These are phyloP conservation scores for Yponomeuta malinellus DNA, from an alignment of 2,888 invertebrate genomes.

Conservation along the genomic window DNA sequence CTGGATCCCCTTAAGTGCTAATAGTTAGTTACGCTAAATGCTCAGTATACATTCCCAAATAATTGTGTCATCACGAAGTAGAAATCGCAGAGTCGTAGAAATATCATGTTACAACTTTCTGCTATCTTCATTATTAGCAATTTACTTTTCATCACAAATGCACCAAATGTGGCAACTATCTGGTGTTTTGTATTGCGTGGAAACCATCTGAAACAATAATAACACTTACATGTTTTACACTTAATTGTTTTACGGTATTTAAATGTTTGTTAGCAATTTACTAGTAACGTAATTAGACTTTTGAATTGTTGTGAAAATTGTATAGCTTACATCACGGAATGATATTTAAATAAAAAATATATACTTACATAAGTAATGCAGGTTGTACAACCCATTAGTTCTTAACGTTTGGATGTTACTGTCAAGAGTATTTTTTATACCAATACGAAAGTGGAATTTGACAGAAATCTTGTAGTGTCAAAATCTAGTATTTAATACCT, in stretches of 20 bases:
- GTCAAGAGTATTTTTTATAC: slow-evolving; percentile 57
- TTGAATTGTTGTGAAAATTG: not conserved
- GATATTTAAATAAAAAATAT: slow-evolving; percentile 6
- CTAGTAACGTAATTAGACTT: not conserved
- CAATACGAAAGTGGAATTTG: slow-evolving; percentile 32
- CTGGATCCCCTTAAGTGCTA: no score
- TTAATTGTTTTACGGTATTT: no score
- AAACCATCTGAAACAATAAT: no score
- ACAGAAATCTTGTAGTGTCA: slow-evolving; percentile 25
- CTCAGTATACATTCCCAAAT: not conserved
- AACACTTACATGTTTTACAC: no score
- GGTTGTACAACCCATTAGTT: slow-evolving; percentile 37
- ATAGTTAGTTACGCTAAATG: not conserved
- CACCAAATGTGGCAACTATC: not conserved
- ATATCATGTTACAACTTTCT: not conserved
- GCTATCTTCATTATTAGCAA: not conserved
- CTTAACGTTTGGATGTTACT: slow-evolving; percentile 28
- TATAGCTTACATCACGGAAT: not conserved
- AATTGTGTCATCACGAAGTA: not conserved
- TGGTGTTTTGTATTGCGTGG: no score
- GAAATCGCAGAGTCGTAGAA: not conserved
- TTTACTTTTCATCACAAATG: not conserved
- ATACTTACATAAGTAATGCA: slow-evolving; percentile 23
- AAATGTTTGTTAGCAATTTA: not conserved
- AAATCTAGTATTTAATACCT: slow-evolving; percentile 19